Conservation (phyloP, 2,888 invertebrate species). For the Flabesymbios commensalis region DNA sequence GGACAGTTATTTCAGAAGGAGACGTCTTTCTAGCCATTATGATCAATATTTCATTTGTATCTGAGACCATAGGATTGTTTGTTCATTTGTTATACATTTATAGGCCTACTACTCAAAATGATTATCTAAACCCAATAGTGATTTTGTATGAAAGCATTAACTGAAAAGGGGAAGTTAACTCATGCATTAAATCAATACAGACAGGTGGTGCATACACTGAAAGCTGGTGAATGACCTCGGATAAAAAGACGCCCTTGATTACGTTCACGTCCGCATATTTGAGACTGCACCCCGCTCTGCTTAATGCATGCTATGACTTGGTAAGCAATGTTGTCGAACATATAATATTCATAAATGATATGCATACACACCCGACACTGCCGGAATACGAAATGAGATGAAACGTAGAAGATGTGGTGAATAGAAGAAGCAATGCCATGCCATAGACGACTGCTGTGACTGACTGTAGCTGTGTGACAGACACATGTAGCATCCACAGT, state of each 20-base stretch:
- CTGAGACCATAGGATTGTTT: too few species aligned
- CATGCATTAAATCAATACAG: too few species aligned
- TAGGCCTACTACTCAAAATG: too few species aligned
- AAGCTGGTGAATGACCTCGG: background rate
- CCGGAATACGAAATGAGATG: slow-evolving; percentile 77
- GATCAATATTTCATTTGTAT: too few species aligned
- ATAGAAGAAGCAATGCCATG: slow-evolving; percentile 79
- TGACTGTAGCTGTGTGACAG: slow-evolving; percentile 75
- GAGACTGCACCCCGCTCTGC: background rate
- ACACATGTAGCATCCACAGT: slow-evolving; percentile 74
- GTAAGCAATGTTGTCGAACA: background rate
- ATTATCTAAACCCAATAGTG: too few species aligned
- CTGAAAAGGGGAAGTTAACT: too few species aligned
- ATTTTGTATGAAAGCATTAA: too few species aligned
- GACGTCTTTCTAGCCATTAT: too few species aligned
- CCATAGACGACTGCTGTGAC: slow-evolving; percentile 86
- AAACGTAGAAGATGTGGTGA: slow-evolving; percentile 86
- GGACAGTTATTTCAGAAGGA: too few species aligned
- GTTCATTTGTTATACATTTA: too few species aligned
- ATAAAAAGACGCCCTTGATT: background rate
- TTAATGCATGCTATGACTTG: background rate
- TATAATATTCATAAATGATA: background rate
- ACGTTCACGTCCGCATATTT: background rate
- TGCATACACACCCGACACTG: slow-evolving; percentile 52
- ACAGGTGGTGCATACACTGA: background rate